Evolutionary conservation across 2,113 vertebrate species (phyloP), one percentile per base, ranked within the genome.

Genomic region (Riparia riparia): DNA sequence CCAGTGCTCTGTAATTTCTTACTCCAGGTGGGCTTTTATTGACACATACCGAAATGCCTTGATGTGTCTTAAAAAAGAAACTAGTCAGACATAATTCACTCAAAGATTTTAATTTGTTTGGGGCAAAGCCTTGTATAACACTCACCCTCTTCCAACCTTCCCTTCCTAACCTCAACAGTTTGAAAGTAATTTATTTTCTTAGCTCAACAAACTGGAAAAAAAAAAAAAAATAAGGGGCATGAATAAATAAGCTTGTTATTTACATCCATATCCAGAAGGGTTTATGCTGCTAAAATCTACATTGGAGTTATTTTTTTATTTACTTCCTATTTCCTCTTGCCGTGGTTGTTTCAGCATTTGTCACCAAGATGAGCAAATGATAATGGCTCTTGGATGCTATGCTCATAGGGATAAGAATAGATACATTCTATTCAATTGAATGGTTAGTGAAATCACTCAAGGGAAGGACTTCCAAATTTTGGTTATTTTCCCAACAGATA

Each of bases 21-120:
- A 69, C 84, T 95, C 95, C 91, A 91, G 82, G 89, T 96, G 94
- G 90, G 61, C 95, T 97, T 97, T 97, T 96, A 96, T 90, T 92
- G 96, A 96, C 76, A 88, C 54, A 64, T 69, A 72, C 63, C 51
- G 68, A 92, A 96, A 93, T 63, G 72, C 72, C 92, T 95, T 93
- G 93, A 98, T 97, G 83, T 97, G 50, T 57, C 61, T 96, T 93
- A 69, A 95, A 90, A 95, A 72, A 93, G 86, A 71, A 79, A 88
- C 69, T 76, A 89, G 64, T 81, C 54, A 83, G 69, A 56, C 64
- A 25, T 93, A 91, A 95, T 94, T 93, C 84, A 80, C 44, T 96
- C 57, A 71, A 90, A 93, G 84, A 71, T 47, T 95, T 90, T 78
- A 89, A 77, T 89, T 96, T 97, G 93, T 77, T 92, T 86, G 44